Conservation (phyloP, 2,797 vertebrate species). For the Melanotaenia trifasciata region DNA sequence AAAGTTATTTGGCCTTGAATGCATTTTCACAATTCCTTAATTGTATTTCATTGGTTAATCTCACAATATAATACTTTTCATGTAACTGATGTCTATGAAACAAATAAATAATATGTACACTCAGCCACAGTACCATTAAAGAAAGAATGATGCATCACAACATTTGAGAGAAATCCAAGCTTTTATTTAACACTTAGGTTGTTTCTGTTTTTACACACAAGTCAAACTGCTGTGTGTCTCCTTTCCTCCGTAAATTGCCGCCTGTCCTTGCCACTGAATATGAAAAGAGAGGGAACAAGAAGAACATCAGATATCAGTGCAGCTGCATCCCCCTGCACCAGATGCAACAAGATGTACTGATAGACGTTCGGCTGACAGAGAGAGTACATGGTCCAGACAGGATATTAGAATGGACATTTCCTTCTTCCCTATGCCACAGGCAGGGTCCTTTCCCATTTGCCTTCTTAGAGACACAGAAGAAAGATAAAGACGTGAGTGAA, state of each 20-base stretch:
- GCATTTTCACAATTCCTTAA: background rate
- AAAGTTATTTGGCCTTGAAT: background rate
- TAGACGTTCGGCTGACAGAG: constrained; percentile 67
- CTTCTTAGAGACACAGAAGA: constrained; percentile 65
- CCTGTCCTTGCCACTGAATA: constrained; percentile 62
- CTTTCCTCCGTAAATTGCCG: constrained; percentile 37
- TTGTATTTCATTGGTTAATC: background rate
- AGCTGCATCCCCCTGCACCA: constrained; percentile 51
- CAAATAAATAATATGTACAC: background rate
- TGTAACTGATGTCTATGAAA: background rate
- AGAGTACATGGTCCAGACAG: constrained; percentile 68
- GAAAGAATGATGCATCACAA: background rate
- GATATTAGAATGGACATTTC: constrained; percentile 84
- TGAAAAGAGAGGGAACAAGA: constrained; percentile 46
- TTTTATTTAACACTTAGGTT: background rate
- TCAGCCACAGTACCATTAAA: background rate
- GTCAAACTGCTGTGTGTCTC: constrained; percentile 18
- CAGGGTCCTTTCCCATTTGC: constrained; percentile 71
- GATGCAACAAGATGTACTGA: constrained; percentile 77
- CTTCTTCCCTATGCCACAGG: constrained; percentile 70
- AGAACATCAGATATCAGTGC: constrained; percentile 72
- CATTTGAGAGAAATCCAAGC: constrained; percentile 3
- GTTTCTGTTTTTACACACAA: constrained; percentile 2
- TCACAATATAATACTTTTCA: background rate
- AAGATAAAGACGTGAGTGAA: constrained; percentile 77